phyloP scores from a whole-genome alignment of 2,113 vertebrate genomes.

The Pan troglodytes region DNA sequence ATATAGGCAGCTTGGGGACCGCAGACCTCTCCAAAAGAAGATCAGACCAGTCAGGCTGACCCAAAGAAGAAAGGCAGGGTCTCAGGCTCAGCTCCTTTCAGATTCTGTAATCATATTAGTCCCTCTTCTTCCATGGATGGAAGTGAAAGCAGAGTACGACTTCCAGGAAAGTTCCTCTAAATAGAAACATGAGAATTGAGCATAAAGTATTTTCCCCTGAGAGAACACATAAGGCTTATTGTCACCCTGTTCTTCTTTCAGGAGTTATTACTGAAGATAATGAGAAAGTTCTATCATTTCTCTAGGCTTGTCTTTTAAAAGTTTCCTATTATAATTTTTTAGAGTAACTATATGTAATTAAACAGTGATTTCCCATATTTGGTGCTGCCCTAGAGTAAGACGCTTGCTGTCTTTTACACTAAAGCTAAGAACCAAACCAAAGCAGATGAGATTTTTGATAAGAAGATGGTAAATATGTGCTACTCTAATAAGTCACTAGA shows the following conservation, averaged over 20 bases:
- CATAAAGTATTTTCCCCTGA: not conserved
- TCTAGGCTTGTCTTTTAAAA: not conserved
- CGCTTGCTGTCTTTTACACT: not conserved
- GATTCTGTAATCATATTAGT: not conserved
- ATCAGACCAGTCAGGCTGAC: accelerated
- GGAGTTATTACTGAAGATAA: not conserved
- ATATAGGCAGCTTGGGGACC: not conserved
- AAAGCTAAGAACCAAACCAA: not conserved
- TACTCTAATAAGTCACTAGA: not conserved
- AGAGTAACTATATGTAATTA: not conserved
- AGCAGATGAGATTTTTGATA: not conserved
- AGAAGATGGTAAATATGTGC: not conserved
- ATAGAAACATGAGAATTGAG: not conserved
- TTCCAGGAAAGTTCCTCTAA: not conserved
- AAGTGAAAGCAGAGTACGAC: not conserved
- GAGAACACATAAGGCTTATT: not conserved
- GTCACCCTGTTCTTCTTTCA: not conserved
- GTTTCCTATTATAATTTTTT: not conserved
- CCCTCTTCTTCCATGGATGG: not conserved
- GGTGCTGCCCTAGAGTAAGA: too few relatives aligned
- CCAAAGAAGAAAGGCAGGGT: not conserved
- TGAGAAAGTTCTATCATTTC: not conserved
- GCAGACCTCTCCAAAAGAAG: not conserved
- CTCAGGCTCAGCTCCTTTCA: not conserved
- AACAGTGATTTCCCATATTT: not conserved